These are phyloP conservation scores for Alviniconcha marisindica DNA, from an alignment of 1,140 invertebrate genomes.

Conservation along the genomic window DNA sequence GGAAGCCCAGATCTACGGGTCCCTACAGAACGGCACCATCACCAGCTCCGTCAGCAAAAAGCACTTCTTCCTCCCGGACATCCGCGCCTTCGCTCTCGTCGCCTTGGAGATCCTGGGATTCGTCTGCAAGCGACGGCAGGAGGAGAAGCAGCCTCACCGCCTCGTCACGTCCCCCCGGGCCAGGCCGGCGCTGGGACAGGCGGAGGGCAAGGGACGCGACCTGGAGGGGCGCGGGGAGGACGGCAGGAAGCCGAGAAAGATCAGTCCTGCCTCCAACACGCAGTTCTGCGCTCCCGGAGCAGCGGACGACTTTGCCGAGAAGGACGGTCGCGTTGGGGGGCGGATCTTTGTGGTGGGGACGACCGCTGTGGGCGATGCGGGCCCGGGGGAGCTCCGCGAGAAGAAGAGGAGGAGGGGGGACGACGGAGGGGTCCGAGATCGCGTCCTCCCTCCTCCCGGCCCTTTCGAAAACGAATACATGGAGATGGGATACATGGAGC, in stretches of 20 bases:
- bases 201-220: background rate
- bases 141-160: slow-evolving; percentile 36
- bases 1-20: slow-evolving; percentile 67
- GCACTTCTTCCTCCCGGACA: slow-evolving; percentile 69
- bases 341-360: background rate
- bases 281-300: slow-evolving; percentile 30
- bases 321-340: background rate
- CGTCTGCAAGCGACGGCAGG: slow-evolving; percentile 58
- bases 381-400: too few relatives aligned
- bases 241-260: background rate
- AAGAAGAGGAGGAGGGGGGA: background rate
- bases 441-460: background rate
- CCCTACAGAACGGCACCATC: slow-evolving; percentile 61
- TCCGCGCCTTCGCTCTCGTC: slow-evolving; percentile 68
- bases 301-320: background rate
- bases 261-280: background rate
- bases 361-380: background rate
- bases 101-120: slow-evolving; percentile 64
- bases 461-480: background rate
- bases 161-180: slow-evolving; percentile 4
- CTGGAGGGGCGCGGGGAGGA: background rate
- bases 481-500: background rate
- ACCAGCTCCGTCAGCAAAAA: slow-evolving; percentile 57
- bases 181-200: background rate
- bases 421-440: background rate